These are phyloP conservation scores for Lophochroa leadbeateri DNA, from an alignment of 2,113 vertebrate species.

Conservation along the genomic window DNA sequence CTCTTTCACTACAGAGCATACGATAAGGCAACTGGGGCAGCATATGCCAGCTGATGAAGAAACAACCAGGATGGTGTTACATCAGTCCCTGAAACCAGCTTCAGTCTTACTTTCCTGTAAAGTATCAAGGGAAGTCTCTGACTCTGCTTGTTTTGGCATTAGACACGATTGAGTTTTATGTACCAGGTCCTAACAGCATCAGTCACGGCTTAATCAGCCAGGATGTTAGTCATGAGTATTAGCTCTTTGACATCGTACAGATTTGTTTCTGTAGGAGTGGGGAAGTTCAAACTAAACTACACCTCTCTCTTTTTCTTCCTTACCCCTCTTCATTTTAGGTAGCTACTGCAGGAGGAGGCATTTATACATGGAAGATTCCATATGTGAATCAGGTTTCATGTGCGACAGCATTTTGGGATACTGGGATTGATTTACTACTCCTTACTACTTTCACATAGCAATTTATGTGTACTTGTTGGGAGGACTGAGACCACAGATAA, in stretches of 20 bases:
- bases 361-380: conserved; percentile 61
- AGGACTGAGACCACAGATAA: conserved; percentile 35
- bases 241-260: neutral
- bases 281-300: neutral
- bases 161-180: neutral
- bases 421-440: conserved; percentile 50
- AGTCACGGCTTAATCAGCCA: neutral
- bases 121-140: neutral
- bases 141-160: neutral
- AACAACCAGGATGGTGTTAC: neutral
- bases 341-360: conserved; percentile 59
- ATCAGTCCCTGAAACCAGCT: neutral
- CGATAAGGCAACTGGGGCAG: neutral
- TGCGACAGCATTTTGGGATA: conserved; percentile 40
- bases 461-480: conserved; percentile 62
- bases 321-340: conserved; percentile 35
- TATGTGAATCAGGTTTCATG: conserved; percentile 57
- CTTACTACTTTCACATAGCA: conserved; percentile 67
- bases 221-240: accelerated
- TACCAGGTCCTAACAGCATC: neutral
- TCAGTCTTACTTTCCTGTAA: neutral
- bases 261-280: neutral
- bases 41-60: neutral
- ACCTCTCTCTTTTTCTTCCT: neutral
- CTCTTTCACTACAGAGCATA: neutral